Evolutionary conservation across 2,888 invertebrate species (phyloP).

Genomic region (Drosophila subsilvestris): DNA sequence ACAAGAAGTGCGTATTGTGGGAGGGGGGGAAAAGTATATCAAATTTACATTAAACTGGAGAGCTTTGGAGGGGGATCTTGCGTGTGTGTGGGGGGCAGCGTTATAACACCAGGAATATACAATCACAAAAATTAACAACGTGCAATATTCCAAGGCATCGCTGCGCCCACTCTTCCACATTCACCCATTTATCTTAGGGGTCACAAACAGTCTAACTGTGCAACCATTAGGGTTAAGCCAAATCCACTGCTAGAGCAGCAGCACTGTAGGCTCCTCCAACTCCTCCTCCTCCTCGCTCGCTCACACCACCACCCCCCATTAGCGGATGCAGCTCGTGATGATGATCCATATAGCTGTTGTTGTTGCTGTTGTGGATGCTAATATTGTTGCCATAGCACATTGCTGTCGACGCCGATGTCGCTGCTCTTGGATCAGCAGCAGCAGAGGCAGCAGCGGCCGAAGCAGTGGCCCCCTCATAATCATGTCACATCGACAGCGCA

Average conservation of each 20-base stretch:
- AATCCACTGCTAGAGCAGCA: constrained; percentile 66
- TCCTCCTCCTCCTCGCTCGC: constrained; percentile 31
- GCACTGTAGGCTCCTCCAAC: constrained; percentile 49
- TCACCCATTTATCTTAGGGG: neutral
- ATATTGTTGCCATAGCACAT: constrained; percentile 4
- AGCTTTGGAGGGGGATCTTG: constrained; percentile 11
- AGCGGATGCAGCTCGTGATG: constrained; percentile 32
- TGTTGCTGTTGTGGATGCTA: constrained; percentile 17
- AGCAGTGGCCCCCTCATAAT: constrained; percentile 49
- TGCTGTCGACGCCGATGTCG: constrained; percentile 1
- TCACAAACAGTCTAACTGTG: constrained; percentile 65
- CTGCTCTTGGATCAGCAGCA: constrained; percentile 1
- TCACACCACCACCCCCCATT: constrained; percentile 16
- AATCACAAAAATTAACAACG: constrained; percentile 82
- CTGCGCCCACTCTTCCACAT: constrained; percentile 22
- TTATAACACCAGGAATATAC: constrained; percentile 70
- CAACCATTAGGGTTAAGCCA: constrained; percentile 48
- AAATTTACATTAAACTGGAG: constrained; percentile 12
- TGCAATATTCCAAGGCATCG: constrained; percentile 76
- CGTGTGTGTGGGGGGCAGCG: constrained; percentile 21
- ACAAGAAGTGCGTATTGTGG: constrained; percentile 19
- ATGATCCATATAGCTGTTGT: constrained; percentile 42
- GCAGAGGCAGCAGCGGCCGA: constrained; percentile 14
- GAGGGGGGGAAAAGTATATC: neutral
- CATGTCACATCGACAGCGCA: constrained; percentile 82